Percentiles rank a stretch among this genome's conserved stretches.
Evolutionary conservation across 2,113 vertebrate species (phyloP).

Genomic region (Peucedramus taeniatus): DNA sequence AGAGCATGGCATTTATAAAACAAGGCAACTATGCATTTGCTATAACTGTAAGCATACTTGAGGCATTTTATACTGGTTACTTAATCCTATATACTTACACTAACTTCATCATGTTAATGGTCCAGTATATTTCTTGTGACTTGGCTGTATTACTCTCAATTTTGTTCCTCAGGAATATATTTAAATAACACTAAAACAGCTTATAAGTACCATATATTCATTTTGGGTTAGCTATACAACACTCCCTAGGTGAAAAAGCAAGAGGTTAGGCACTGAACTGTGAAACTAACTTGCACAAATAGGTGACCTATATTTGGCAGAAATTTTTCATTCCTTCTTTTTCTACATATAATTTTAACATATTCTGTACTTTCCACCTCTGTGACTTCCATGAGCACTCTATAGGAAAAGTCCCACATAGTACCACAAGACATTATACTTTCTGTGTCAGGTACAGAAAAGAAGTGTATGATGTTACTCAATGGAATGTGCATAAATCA

Average conservation of each 20-base stretch:
- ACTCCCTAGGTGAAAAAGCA: neutral
- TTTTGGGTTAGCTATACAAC: neutral
- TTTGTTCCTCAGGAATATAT: neutral
- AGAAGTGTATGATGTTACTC: neutral
- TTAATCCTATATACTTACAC: neutral
- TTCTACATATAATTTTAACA: neutral
- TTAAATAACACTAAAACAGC: neutral
- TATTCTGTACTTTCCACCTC: neutral
- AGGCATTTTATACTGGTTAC: neutral
- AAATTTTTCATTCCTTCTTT: neutral
- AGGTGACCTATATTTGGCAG: conserved; percentile 7
- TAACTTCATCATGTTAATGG: neutral
- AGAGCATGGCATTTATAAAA: neutral
- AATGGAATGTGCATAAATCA: neutral
- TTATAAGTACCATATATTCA: neutral
- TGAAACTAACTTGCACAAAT: conserved; percentile 11
- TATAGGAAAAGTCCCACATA: neutral
- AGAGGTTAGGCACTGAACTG: neutral
- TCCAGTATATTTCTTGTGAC: neutral
- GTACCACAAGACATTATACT: neutral
- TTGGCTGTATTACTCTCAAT: neutral
- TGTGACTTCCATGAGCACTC: neutral
- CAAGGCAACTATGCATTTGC: neutral
- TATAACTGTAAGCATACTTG: neutral
- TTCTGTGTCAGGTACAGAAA: neutral